Percentiles rank a stretch among this genome's conserved stretches.
Evolutionary conservation across 2,888 invertebrate species (phyloP).

Genomic region (Drepanosiphum platanoidis): DNA sequence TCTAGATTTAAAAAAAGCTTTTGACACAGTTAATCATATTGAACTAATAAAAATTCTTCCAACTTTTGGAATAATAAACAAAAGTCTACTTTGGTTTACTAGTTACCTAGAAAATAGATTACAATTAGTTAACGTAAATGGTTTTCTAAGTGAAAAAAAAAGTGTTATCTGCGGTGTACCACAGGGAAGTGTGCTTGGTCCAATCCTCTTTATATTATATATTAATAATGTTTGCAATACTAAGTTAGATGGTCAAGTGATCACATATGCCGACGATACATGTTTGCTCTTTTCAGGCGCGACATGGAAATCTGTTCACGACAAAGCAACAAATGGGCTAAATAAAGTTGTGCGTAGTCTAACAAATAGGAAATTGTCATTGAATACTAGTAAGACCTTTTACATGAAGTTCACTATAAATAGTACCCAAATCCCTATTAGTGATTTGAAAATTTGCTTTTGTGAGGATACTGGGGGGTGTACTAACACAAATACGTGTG

Average conservation of each 20-base stretch:
- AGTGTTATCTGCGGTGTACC: background rate
- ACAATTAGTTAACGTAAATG: background rate
- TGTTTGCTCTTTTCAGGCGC: background rate
- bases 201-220: background rate
- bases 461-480: background rate
- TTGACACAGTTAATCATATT: background rate
- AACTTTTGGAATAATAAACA: constrained; percentile 10
- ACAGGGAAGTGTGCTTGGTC: background rate
- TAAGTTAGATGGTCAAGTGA: background rate
- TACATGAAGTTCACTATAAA: background rate
- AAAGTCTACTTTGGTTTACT: constrained; percentile 2
- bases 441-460: background rate
- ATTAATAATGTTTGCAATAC: background rate
- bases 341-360: background rate
- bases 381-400: background rate
- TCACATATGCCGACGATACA: background rate
- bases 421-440: background rate
- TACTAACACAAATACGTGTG: background rate
- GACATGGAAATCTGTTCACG: background rate
- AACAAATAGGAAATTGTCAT: background rate
- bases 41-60: constrained; percentile 1
- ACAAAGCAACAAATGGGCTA: background rate
- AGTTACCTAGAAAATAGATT: background rate
- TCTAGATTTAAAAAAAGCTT: background rate
- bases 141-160: background rate